phyloP scores from a whole-genome alignment of 1,140 invertebrate species.

The Panulirus ornatus region DNA sequence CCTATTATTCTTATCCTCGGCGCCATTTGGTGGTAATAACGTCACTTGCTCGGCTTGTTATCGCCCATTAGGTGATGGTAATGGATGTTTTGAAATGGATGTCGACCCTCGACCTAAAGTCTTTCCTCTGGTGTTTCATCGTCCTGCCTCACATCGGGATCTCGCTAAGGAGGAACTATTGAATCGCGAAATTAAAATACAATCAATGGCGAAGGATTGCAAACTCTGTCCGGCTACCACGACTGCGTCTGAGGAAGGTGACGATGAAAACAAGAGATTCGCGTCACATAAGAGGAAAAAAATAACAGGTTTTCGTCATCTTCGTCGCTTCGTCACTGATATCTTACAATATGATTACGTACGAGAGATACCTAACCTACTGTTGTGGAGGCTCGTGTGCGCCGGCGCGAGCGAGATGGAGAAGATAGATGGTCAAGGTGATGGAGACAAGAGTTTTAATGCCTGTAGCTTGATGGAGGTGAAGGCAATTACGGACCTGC shows the following conservation, averaged over 20 bases:
- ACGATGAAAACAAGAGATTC: too few species aligned
- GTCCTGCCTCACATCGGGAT: too few species aligned
- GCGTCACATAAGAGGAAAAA: too few species aligned
- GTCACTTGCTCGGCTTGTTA: not conserved
- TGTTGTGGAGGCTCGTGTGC: not conserved
- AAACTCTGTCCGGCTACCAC: not conserved
- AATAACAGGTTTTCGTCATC: too few species aligned
- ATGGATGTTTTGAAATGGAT: not conserved
- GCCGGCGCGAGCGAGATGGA: not conserved
- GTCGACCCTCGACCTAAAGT: not conserved
- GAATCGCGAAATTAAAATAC: constrained; percentile 12
- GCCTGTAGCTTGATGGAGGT: not conserved
- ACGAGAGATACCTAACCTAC: too few species aligned
- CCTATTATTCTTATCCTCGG: not conserved
- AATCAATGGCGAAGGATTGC: not conserved
- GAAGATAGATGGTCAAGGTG: not conserved
- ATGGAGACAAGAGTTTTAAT: not conserved
- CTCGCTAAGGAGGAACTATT: not conserved
- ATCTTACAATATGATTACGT: too few species aligned
- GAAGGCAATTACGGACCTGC: not conserved
- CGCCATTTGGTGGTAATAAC: constrained; percentile 11
- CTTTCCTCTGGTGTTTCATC: too few species aligned
- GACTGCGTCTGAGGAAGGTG: not conserved
- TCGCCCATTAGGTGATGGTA: not conserved
- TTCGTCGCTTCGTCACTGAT: too few species aligned